Base-by-base conservation (phyloP, 1,140 invertebrate genomes). In the Bicyclus anynana region DNA sequence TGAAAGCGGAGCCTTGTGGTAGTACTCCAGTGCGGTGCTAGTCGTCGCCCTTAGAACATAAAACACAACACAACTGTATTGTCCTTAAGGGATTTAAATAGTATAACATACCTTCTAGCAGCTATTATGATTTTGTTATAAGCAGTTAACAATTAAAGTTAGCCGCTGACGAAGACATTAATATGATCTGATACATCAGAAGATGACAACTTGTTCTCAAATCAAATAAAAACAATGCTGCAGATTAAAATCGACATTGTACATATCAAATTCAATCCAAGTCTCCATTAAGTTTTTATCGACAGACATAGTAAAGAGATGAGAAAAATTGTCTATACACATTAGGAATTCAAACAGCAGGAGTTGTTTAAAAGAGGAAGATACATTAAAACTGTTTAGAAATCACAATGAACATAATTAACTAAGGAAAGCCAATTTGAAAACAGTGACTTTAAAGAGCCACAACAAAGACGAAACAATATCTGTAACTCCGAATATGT, bases 321-420 rank as follows among this genome's bases (percentile, higher is more conserved):
- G 44, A 21, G 55, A 62, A 47, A 56, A 58, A 21, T 52, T 53
- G 9, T 44, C 33, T 27, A 23, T 23, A 23, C n/a, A 23, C 23
- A 7, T 23, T 23, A 4, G 14, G 55, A 54, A 59, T 46, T 13
- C 33, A 35, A 35, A 35, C n/a, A 59, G 73, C 62, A 54, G 67
- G 63, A 62, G 63, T 63, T 59, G 56, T 69, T 65, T 72, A 67
- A 63, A 70, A 54, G 48, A 59, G 58, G 50, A 62, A 42, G 29
- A 7, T 5, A 38, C 37, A 5, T 10, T 16, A 5, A 16, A 38
- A 38, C 14, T 16, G 5, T 9, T 16, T 5, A 17, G 5, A 9
- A 38, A 38, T 38, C 5, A 16, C 14, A 13, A 14, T 16, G 14
- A 1, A 5, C 37, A 3, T 9, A 9, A n/a, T 20, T 12, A 12